These are phyloP conservation scores for Cheilosia vulpina DNA, from an alignment of 2,888 invertebrate genomes.

Conservation along the genomic window DNA sequence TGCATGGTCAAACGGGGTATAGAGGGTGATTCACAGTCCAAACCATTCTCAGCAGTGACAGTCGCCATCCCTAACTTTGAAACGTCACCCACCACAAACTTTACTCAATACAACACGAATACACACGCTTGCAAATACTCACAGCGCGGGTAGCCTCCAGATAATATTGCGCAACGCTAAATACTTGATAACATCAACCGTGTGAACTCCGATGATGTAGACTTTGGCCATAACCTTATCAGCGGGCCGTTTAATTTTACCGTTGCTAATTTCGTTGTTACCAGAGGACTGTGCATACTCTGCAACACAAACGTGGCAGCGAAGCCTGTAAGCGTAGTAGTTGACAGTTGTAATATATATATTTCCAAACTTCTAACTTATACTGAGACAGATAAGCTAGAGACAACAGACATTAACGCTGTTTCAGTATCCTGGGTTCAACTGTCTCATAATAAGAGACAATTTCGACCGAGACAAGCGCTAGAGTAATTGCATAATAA, in stretches of 20 bases:
- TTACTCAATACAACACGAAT: background rate
- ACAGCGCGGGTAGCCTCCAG: slow-evolving; percentile 80
- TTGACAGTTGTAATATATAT: background rate
- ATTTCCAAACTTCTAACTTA: background rate
- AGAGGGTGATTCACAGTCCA: slow-evolving; percentile 7
- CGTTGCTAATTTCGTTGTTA: background rate
- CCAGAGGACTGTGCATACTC: slow-evolving; percentile 12
- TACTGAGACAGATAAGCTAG: background rate
- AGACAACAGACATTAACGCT: background rate
- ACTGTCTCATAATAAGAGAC: background rate
- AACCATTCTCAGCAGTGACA: background rate
- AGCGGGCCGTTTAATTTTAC: slow-evolving; percentile 2
- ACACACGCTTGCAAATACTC: slow-evolving; percentile 76
- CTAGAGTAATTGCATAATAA: slow-evolving; percentile 27
- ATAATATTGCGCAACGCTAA: slow-evolving; percentile 80
- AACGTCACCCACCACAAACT: slow-evolving; percentile 5
- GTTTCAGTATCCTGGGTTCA: no score
- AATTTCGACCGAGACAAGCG: background rate
- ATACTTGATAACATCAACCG: slow-evolving; percentile 58
- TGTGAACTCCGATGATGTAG: slow-evolving; percentile 41
- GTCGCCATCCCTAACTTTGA: background rate
- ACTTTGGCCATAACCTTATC: slow-evolving; percentile 65
- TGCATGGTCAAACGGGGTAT: slow-evolving; percentile 21
- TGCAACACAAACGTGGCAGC: background rate
- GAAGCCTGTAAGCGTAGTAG: slow-evolving; percentile 22